Conservation (phyloP, 2,888 invertebrate genomes). For the Melolontha melolontha region DNA sequence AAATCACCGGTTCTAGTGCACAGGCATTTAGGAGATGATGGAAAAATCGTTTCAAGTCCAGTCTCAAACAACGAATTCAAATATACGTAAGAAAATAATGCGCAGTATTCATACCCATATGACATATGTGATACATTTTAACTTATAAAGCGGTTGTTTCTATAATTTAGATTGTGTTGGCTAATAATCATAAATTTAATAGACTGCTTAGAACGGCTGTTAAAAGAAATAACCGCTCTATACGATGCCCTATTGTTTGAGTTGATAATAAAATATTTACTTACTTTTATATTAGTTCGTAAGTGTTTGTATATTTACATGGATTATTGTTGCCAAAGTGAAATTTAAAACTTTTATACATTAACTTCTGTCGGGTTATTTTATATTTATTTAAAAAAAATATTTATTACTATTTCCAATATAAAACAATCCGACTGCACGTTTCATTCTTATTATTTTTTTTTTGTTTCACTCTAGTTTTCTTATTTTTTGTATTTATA, state of each 20-base stretch:
- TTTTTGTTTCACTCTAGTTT: slow-evolving; percentile 8
- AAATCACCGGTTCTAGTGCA: slow-evolving; percentile 86
- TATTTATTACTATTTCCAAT: slow-evolving; percentile 30
- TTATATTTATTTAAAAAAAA: slow-evolving; percentile 31
- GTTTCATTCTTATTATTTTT: slow-evolving; percentile 23
- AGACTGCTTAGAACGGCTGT: slow-evolving; percentile 42
- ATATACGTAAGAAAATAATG: slow-evolving; percentile 48
- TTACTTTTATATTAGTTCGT: slow-evolving; percentile 46
- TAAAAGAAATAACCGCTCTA: slow-evolving; percentile 45
- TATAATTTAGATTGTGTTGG: slow-evolving; percentile 49
- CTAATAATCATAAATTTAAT: slow-evolving; percentile 36
- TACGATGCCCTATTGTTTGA: slow-evolving; percentile 40
- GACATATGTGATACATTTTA: slow-evolving; percentile 58
- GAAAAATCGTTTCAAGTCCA: slow-evolving; percentile 79
- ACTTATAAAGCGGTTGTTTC: slow-evolving; percentile 60
- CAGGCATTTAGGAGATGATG: slow-evolving; percentile 80
- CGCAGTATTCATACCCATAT: slow-evolving; percentile 59
- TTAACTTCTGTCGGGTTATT: slow-evolving; percentile 31
- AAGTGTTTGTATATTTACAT: slow-evolving; percentile 43
- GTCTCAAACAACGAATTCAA: slow-evolving; percentile 39
- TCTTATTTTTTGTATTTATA: slow-evolving; percentile 3
- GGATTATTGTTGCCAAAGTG: slow-evolving; percentile 45
- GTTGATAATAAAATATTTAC: slow-evolving; percentile 47
- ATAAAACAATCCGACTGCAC: slow-evolving; percentile 25
- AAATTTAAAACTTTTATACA: slow-evolving; percentile 31